Percentiles rank a stretch among this genome's conserved stretches.
Conservation (phyloP, 2,113 vertebrate genomes). For the Brachyhypopomus gauderio region DNA sequence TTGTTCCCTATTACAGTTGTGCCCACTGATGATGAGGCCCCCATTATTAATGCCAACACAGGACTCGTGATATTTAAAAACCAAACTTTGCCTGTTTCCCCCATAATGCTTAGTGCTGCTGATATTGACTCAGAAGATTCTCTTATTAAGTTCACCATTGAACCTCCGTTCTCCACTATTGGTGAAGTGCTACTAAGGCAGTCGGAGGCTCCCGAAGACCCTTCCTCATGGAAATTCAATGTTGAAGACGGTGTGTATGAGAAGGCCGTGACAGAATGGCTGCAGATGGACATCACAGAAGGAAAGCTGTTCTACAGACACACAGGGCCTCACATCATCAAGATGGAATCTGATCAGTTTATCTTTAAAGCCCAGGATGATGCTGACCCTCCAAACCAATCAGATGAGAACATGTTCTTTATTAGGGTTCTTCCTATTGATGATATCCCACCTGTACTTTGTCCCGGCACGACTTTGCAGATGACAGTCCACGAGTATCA, state of each 20-base stretch:
- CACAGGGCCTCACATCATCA: conserved; percentile 82
- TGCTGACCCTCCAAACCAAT: conserved; percentile 91
- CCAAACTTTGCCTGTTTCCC: conserved; percentile 80
- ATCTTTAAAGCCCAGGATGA: conserved; percentile 88
- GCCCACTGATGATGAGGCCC: conserved; percentile 90
- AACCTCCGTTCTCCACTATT: conserved; percentile 71
- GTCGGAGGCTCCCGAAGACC: conserved; percentile 79
- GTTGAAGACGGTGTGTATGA: conserved; percentile 83
- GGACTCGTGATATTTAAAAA: conserved; percentile 87
- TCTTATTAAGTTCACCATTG: conserved; percentile 81
- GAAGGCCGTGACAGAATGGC: conserved; percentile 86
- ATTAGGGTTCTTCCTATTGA: conserved; percentile 85
- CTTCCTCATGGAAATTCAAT: conserved; percentile 81
- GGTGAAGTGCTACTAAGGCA: conserved; percentile 87
- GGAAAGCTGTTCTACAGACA: conserved; percentile 88
- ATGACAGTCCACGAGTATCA: conserved; percentile 90
- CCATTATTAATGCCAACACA: conserved; percentile 89
- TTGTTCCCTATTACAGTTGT: conserved; percentile 92
- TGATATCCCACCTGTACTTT: conserved; percentile 84
- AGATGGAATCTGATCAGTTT: conserved; percentile 83
- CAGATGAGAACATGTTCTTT: conserved; percentile 79
- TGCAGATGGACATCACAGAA: conserved; percentile 86
- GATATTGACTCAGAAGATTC: conserved; percentile 94
- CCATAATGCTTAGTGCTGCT: conserved; percentile 84
- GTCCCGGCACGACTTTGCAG: conserved; percentile 81